A percentile compares a stretch with the other conserved stretches of the same genome.
These are phyloP conservation scores for Brenthis daphne DNA, from an alignment of 2,888 invertebrate genomes.

Conservation along the genomic window DNA sequence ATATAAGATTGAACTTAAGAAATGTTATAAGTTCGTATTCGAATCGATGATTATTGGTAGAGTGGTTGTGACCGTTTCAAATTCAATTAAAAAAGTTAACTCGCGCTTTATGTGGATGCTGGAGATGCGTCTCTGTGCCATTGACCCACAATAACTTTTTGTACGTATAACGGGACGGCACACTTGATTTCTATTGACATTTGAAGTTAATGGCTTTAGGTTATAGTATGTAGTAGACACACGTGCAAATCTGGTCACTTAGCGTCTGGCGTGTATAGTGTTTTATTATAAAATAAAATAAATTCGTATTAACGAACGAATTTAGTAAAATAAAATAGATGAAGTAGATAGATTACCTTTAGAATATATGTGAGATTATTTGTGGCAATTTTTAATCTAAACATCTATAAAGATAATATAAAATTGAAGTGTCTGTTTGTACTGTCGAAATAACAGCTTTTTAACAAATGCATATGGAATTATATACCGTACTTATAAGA, in stretches of 20 bases:
- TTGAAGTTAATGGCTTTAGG: slow-evolving; percentile 46
- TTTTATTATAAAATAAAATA: too few relatives aligned
- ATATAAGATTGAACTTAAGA: background rate
- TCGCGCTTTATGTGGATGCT: slow-evolving; percentile 46
- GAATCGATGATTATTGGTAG: slow-evolving; percentile 10
- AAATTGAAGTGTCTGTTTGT: too few relatives aligned
- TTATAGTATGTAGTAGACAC: slow-evolving; percentile 18
- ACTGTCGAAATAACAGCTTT: too few relatives aligned
- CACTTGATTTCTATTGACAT: slow-evolving; percentile 76
- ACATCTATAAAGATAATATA: too few relatives aligned
- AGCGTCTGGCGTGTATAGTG: slow-evolving; percentile 6
- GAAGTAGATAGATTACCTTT: too few relatives aligned
- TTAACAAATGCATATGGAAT: too few relatives aligned
- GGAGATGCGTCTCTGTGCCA: slow-evolving; percentile 63
- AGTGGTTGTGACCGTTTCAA: slow-evolving; percentile 29
- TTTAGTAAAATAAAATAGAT: background rate
- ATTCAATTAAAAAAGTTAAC: slow-evolving; percentile 45
- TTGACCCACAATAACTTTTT: slow-evolving; percentile 78
- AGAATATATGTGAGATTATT: too few relatives aligned
- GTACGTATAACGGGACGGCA: slow-evolving; percentile 74
- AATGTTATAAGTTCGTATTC: slow-evolving; percentile 2
- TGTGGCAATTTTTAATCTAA: too few relatives aligned
- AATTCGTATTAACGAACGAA: background rate
- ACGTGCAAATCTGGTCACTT: slow-evolving; percentile 22
- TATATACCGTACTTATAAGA: too few relatives aligned